Conservation (phyloP, 1,140 invertebrate species). For the Magallana gigas region DNA sequence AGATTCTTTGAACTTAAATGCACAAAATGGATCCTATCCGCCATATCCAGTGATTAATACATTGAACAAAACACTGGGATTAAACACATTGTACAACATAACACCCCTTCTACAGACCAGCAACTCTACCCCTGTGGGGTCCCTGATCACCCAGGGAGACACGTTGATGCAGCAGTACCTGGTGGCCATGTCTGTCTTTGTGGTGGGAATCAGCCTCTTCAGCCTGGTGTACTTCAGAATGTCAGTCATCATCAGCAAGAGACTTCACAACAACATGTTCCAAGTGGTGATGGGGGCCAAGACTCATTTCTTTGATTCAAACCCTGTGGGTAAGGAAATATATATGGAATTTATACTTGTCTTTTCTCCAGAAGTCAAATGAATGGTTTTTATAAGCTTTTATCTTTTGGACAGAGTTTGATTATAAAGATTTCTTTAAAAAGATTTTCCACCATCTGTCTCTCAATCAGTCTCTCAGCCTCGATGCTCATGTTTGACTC, state of each 20-base stretch:
- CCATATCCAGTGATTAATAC: not conserved
- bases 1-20: not conserved
- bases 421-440: no score
- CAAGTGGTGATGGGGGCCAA: constrained; percentile 87
- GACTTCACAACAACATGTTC: no score
- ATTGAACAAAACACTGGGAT: not conserved
- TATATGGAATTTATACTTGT: not conserved
- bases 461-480: no score
- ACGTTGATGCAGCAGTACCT: not conserved
- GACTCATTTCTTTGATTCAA: constrained; percentile 92
- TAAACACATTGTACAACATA: not conserved
- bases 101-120: not conserved
- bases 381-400: not conserved
- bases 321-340: constrained; percentile 82
- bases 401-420: no score
- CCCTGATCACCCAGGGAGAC: not conserved
- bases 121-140: not conserved
- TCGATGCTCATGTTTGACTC: no score
- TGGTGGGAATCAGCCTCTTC: not conserved
- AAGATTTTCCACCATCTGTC: no score
- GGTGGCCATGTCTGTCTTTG: not conserved
- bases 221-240: no score
- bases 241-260: constrained; percentile 82
- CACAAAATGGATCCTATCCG: not conserved
- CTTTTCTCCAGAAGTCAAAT: not conserved